Evolutionary conservation across 92 coral and sea anemone species (phyloP).

Genomic region (Scolanthus callimorphus): DNA sequence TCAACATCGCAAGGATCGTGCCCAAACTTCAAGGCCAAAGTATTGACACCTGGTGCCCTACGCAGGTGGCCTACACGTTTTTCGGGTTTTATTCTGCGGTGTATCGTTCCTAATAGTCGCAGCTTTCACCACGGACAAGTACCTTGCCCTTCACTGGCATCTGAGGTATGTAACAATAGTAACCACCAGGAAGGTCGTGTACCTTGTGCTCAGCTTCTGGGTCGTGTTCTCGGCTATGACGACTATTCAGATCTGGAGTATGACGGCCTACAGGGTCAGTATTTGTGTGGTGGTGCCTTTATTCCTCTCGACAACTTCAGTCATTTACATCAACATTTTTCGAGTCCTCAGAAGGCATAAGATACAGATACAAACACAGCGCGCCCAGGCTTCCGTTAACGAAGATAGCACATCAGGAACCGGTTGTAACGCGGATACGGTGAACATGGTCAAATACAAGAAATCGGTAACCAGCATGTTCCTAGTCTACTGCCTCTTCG

Average conservation of each 20-base stretch:
- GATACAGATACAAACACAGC: conserved; percentile 26
- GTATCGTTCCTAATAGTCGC: conserved; percentile 47
- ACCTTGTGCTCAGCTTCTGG: conserved; percentile 33
- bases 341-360: conserved; percentile 30
- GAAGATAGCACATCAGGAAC: background rate
- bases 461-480: conserved; percentile 52
- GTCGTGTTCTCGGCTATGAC: conserved; percentile 30
- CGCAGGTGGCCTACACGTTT: conserved; percentile 31
- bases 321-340: conserved; percentile 34
- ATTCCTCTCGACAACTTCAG: conserved; percentile 28
- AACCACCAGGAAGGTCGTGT: conserved; percentile 25
- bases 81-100: conserved; percentile 34
- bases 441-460: conserved; percentile 32
- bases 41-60: conserved; percentile 13
- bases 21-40: conserved; percentile 30
- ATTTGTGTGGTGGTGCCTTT: conserved; percentile 36
- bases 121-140: conserved; percentile 35
- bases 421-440: background rate
- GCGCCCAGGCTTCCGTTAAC: conserved; percentile 1
- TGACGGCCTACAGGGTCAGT: conserved; percentile 35
- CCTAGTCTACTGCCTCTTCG: conserved; percentile 39
- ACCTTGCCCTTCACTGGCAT: conserved; percentile 45
- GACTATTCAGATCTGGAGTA: conserved; percentile 36
- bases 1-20: conserved; percentile 25
- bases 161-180: conserved; percentile 29